These are phyloP conservation scores for Homarus gammarus DNA, from an alignment of 2,888 invertebrate species.

Conservation along the genomic window DNA sequence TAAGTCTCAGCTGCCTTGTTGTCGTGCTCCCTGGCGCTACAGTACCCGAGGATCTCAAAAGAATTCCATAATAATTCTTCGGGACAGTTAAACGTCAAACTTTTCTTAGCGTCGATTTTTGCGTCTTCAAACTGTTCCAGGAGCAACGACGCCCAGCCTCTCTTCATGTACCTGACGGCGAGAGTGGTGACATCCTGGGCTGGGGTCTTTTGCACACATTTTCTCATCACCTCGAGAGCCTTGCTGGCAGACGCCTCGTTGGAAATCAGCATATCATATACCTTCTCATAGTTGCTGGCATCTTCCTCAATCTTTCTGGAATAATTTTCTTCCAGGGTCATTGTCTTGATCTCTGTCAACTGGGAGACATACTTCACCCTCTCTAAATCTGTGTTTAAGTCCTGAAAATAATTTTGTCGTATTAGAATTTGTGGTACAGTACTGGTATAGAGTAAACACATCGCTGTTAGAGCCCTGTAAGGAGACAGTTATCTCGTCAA, in stretches of 20 bases:
- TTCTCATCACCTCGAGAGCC: constrained; percentile 65
- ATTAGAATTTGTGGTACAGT: neutral
- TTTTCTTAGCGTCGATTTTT: constrained; percentile 56
- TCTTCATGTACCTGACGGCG: constrained; percentile 72
- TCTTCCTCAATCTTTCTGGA: constrained; percentile 61
- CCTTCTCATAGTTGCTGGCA: constrained; percentile 57
- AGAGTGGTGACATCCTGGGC: constrained; percentile 38
- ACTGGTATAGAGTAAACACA: neutral
- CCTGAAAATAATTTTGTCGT: constrained; percentile 39
- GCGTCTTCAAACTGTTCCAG: constrained; percentile 67
- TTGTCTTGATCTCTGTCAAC: constrained; percentile 37
- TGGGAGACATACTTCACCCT: constrained; percentile 59
- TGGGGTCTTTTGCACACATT: constrained; percentile 66
- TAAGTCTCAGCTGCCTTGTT: constrained; percentile 57
- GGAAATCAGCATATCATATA: constrained; percentile 67
- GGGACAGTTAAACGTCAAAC: constrained; percentile 52
- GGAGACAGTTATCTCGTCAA: too few species aligned
- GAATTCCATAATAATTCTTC: constrained; percentile 70
- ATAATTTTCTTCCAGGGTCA: constrained; percentile 40
- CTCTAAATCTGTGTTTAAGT: constrained; percentile 57
- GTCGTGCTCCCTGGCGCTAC: constrained; percentile 48
- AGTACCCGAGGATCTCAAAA: constrained; percentile 70
- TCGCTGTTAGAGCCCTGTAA: neutral
- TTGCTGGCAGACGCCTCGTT: constrained; percentile 65
- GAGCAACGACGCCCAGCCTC: constrained; percentile 73